Conservation (phyloP, 2,797 vertebrate species). For the Ctenosaura bakeri region DNA sequence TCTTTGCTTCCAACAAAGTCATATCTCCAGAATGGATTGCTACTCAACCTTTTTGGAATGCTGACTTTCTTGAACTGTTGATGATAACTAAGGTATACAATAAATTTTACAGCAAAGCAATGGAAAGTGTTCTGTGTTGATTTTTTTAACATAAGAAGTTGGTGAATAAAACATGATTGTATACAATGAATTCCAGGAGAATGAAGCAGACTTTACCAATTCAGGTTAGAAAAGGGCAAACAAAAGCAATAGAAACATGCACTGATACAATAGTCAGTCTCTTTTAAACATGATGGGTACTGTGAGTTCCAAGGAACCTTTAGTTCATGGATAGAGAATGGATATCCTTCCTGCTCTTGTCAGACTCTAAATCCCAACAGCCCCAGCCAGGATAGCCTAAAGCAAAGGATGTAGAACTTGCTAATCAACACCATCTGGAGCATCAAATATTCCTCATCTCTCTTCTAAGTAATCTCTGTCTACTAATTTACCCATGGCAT, state of each 20-base stretch:
- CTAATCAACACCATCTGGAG: neutral
- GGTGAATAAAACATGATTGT: neutral
- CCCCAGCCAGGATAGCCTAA: neutral
- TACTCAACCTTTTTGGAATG: neutral
- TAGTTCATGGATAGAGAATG: neutral
- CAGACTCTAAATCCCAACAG: neutral
- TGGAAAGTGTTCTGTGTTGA: neutral
- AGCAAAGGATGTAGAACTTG: neutral
- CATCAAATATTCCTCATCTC: neutral
- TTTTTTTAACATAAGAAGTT: no score
- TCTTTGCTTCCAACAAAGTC: neutral
- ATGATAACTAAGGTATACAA: neutral
- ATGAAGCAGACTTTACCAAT: neutral
- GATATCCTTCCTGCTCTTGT: neutral
- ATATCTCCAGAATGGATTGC: neutral
- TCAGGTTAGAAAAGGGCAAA: no score
- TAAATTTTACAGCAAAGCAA: neutral
- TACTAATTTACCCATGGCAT: neutral
- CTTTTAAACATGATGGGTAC: no score
- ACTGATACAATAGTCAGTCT: neutral
- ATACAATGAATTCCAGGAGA: neutral
- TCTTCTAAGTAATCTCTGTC: neutral
- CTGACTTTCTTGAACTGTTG: neutral
- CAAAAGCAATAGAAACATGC: no score
- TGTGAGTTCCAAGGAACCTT: neutral